Evolutionary conservation across 2,113 vertebrate genomes (phyloP).

Genomic region (Thamnophis sirtalis): DNA sequence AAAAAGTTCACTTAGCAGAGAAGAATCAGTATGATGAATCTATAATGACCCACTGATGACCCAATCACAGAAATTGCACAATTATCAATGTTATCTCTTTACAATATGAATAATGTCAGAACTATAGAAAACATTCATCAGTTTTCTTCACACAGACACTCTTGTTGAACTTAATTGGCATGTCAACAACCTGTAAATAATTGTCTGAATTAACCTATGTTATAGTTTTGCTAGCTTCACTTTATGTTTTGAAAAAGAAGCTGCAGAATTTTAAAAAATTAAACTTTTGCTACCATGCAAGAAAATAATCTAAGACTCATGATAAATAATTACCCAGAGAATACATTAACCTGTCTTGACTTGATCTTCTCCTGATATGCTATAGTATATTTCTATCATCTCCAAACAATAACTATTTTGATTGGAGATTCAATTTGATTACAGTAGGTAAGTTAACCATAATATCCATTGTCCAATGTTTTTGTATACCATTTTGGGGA

Average conservation of each 20-base stretch:
- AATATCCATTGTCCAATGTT: not conserved
- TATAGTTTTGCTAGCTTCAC: not conserved
- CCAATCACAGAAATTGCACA: not conserved
- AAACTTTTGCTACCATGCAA: not conserved
- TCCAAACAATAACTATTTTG: not conserved
- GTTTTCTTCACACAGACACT: not conserved
- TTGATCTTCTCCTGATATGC: not conserved
- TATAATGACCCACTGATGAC: not conserved
- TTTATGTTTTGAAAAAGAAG: not conserved
- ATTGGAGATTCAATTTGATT: not conserved
- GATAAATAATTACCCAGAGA: not conserved
- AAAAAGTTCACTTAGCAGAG: not conserved
- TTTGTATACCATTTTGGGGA: not conserved
- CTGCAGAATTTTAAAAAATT: not conserved
- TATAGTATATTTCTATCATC: not conserved
- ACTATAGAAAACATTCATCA: not conserved
- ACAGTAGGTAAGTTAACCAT: not conserved
- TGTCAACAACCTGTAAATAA: not conserved
- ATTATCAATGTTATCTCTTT: not conserved
- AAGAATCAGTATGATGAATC: not conserved
- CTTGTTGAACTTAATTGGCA: not conserved
- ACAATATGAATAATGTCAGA: not conserved
- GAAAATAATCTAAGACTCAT: not conserved
- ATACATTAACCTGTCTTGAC: not conserved
- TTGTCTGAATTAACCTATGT: not conserved